A percentile compares a stretch with the other conserved stretches of the same genome.
phyloP scores from a whole-genome alignment of 2,888 invertebrate genomes.

The Acanthosepion lycidas region DNA sequence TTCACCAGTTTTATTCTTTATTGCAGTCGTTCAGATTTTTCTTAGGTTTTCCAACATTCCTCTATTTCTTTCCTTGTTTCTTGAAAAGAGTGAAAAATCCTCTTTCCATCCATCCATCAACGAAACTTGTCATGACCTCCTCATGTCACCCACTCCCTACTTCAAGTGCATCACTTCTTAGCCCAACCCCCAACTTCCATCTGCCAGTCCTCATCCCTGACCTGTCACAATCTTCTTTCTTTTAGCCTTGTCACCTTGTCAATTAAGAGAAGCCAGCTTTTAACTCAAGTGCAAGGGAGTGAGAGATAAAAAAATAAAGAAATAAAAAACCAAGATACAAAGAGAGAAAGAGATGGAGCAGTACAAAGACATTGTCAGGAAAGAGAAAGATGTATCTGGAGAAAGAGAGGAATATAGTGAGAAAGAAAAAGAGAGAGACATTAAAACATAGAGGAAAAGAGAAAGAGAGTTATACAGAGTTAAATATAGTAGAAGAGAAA shows the following conservation, averaged over 20 bases:
- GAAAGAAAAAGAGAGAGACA: not conserved
- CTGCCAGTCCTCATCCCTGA: constrained; percentile 20
- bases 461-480: not conserved
- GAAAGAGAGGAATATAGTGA: not conserved
- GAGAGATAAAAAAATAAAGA: not conserved
- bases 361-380: not conserved
- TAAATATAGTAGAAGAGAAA: not conserved
- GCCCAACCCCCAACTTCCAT: not conserved
- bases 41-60: not conserved
- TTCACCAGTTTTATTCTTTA: not conserved
- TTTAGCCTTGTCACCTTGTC: constrained; percentile 23
- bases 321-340: not conserved
- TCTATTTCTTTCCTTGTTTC: not conserved
- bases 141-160: not conserved
- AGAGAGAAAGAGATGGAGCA: not conserved
- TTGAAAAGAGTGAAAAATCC: not conserved
- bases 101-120: not conserved
- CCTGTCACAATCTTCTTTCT: not conserved
- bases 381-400: not conserved
- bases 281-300: not conserved
- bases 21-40: not conserved
- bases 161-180: not conserved
- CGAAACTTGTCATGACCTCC: not conserved
- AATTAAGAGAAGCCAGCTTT: constrained; percentile 1
- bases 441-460: not conserved